phyloP scores from a whole-genome alignment of 2,113 vertebrate genomes.

The Vulpes ferrilata region DNA sequence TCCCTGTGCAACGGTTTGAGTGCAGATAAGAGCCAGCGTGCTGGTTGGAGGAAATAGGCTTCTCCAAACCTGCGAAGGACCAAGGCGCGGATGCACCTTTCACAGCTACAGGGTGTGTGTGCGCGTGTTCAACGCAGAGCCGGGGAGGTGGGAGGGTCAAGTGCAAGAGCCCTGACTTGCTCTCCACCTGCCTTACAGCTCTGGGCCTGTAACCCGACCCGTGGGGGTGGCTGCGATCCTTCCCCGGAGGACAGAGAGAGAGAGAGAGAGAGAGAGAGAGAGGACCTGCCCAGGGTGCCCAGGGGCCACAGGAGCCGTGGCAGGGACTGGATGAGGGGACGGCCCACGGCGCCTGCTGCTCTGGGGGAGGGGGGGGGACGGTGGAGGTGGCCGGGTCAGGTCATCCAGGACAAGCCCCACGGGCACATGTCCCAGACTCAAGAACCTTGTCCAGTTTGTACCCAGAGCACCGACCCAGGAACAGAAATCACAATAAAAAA shows the following conservation, averaged over 20 bases:
- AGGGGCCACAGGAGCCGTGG: accelerated
- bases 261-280: too few relatives aligned
- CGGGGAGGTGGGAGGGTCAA: neutral
- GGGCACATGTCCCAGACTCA: accelerated
- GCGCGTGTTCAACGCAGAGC: neutral
- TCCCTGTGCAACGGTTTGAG: accelerated
- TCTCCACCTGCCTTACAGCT: accelerated
- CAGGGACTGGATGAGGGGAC: accelerated
- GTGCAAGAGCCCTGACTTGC: neutral
- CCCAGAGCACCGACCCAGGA: accelerated
- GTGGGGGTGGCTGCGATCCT: neutral
- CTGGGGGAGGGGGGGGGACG: accelerated
- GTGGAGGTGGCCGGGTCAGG: accelerated
- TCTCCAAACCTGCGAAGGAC: neutral
- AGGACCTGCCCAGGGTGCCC: too few relatives aligned
- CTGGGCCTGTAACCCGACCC: neutral
- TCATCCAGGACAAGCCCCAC: accelerated
- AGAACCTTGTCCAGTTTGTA: accelerated
- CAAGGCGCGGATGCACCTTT: accelerated
- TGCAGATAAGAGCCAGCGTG: neutral
- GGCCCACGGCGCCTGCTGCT: accelerated
- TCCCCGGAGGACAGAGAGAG: neutral
- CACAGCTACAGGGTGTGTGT: neutral
- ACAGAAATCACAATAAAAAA: accelerated
- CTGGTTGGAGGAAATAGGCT: neutral